phyloP scores from a whole-genome alignment of 2,797 vertebrate genomes.

The Neoniphon sammara region DNA sequence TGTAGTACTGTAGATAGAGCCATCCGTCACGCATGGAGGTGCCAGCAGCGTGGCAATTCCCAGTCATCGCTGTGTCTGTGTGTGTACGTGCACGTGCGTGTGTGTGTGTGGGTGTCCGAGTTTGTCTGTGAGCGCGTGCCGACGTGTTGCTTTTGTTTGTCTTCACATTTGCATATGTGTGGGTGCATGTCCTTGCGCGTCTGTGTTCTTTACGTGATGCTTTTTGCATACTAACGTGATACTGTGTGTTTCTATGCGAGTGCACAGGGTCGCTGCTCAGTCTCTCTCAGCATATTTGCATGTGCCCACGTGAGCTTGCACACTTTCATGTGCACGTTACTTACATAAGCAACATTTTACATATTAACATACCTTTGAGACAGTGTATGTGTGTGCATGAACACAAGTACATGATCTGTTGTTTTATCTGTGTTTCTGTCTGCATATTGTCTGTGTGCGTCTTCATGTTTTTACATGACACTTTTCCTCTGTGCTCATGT shows the following conservation, averaged over 20 bases:
- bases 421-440: slow-evolving; percentile 15
- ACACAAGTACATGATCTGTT: not conserved
- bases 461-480: not conserved
- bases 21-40: slow-evolving; percentile 68
- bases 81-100: not conserved
- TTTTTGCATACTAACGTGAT: slow-evolving; percentile 35
- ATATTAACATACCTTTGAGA: slow-evolving; percentile 19
- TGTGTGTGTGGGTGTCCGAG: slow-evolving; percentile 3
- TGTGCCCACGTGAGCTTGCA: slow-evolving; percentile 2
- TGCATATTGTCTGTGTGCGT: slow-evolving; percentile 21
- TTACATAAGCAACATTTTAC: not conserved
- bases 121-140: slow-evolving; percentile 21
- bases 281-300: slow-evolving; percentile 22
- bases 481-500: not conserved
- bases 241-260: slow-evolving; percentile 1
- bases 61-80: slow-evolving; percentile 17
- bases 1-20: slow-evolving; percentile 66
- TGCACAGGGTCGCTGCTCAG: not conserved
- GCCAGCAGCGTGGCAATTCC: slow-evolving; percentile 61
- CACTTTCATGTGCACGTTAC: slow-evolving; percentile 1
- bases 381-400: slow-evolving; percentile 7
- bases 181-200: slow-evolving; percentile 19
- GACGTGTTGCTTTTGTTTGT: slow-evolving; percentile 34
- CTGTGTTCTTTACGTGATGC: not conserved
- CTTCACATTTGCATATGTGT: slow-evolving; percentile 41